Conservation (phyloP, 2,888 invertebrate species). For the Drosophila flavopinicola region DNA sequence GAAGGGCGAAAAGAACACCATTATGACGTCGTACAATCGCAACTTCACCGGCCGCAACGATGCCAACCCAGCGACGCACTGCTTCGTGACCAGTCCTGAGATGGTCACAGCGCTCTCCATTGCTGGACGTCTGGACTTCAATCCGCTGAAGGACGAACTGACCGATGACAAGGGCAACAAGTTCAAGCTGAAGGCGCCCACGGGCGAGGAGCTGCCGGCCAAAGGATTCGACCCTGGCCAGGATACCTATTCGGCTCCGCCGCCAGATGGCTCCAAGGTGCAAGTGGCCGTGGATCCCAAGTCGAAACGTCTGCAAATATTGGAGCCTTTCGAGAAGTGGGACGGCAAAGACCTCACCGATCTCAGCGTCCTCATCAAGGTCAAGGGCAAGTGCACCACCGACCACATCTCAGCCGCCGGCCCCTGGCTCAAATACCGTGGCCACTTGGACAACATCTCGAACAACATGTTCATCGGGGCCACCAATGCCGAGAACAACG, state of each 20-base stretch:
- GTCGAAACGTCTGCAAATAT: constrained; percentile 95
- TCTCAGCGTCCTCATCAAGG: constrained; percentile 96
- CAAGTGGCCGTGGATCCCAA: constrained; percentile 93
- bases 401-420: constrained; percentile 99
- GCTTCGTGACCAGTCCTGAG: constrained; percentile 97
- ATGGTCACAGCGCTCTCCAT: constrained; percentile 97
- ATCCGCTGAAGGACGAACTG: constrained; percentile 94
- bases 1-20: constrained; percentile 99
- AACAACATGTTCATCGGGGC: constrained; percentile 99
- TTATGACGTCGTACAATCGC: constrained; percentile 99
- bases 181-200: constrained; percentile 93
- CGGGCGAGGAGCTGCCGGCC: constrained; percentile 95
- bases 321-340: constrained; percentile 97
- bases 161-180: constrained; percentile 93
- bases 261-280: constrained; percentile 85
- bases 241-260: constrained; percentile 97
- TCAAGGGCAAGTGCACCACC: constrained; percentile 99
- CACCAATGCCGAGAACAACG: constrained; percentile 92
- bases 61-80: constrained; percentile 98
- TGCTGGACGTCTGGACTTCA: constrained; percentile 95
- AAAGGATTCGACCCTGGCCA: constrained; percentile 98
- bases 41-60: constrained; percentile 99
- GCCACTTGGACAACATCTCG: constrained; percentile 99
- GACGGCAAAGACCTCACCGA: constrained; percentile 96
- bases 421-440: constrained; percentile 99